Percentiles rank a stretch among this genome's conserved stretches.
Conservation (phyloP, 2,113 vertebrate genomes). For the Thamnaconus septentrionalis region DNA sequence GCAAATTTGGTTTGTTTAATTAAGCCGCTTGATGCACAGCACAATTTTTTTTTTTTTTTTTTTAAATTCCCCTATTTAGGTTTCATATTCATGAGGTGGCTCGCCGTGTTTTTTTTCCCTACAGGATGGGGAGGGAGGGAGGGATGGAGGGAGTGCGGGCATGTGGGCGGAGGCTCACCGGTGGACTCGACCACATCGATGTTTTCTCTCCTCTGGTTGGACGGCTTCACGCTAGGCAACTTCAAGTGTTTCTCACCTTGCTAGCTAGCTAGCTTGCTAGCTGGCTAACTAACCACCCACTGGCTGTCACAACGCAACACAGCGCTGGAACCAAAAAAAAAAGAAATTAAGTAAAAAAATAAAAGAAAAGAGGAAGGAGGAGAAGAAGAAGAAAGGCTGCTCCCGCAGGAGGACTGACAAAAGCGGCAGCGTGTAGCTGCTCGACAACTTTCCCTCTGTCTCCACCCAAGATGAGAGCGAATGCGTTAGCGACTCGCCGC, state of each 20-base stretch:
- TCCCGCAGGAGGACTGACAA: slow-evolving; percentile 32
- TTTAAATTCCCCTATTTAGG: background rate
- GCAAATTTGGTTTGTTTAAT: slow-evolving; percentile 26
- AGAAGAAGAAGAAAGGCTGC: background rate
- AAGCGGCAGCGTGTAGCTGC: slow-evolving; percentile 25
- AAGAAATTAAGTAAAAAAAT: background rate
- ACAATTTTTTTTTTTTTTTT: background rate
- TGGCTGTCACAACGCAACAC: slow-evolving; percentile 43
- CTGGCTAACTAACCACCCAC: slow-evolving; percentile 23
- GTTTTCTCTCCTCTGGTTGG: background rate
- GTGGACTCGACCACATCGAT: too few relatives aligned
- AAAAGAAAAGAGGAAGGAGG: too few relatives aligned
- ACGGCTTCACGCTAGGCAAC: slow-evolving; percentile 17
- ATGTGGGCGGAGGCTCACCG: too few relatives aligned
- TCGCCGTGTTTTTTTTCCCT: background rate
- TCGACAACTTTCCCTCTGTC: slow-evolving; percentile 18
- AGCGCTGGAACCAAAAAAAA: slow-evolving; percentile 38
- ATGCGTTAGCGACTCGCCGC: slow-evolving; percentile 42
- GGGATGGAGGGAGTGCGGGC: background rate
- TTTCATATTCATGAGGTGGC: too few relatives aligned
- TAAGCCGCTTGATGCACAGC: slow-evolving; percentile 7
- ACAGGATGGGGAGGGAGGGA: too few relatives aligned
- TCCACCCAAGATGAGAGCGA: slow-evolving; percentile 34
- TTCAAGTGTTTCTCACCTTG: slow-evolving; percentile 12
- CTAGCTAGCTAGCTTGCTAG: too few relatives aligned